phyloP scores from a whole-genome alignment of 1,140 invertebrate genomes.

The Vanessa tameamea region DNA sequence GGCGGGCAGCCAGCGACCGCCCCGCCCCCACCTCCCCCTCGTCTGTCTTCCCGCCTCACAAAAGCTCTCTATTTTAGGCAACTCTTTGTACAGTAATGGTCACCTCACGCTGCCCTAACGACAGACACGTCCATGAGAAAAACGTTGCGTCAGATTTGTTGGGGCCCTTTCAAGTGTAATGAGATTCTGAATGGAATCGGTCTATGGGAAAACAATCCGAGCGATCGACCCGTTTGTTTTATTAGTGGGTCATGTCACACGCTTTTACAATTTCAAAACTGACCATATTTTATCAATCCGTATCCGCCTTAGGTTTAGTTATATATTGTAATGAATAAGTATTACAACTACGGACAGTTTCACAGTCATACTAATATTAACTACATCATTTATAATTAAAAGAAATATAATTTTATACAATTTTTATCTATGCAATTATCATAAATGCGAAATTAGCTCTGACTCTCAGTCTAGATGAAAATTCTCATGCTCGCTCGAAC shows the following conservation, averaged over 20 bases:
- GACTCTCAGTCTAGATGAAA: too few relatives aligned
- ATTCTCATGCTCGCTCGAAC: too few relatives aligned
- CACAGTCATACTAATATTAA: background rate
- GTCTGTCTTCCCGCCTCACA: constrained; percentile 70
- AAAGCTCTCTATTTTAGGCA: constrained; percentile 80
- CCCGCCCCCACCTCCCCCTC: constrained; percentile 70
- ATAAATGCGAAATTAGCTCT: too few relatives aligned
- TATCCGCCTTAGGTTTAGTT: background rate
- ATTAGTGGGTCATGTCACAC: constrained; percentile 59
- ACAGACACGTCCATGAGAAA: constrained; percentile 79
- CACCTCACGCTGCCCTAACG: constrained; percentile 78
- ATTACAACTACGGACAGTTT: background rate
- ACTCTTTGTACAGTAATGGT: constrained; percentile 80
- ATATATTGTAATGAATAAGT: background rate
- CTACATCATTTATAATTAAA: background rate
- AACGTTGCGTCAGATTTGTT: constrained; percentile 74
- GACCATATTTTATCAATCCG: constrained; percentile 8
- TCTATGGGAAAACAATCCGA: constrained; percentile 74
- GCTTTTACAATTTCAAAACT: constrained; percentile 28
- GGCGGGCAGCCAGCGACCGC: constrained; percentile 67
- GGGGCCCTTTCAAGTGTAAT: constrained; percentile 75
- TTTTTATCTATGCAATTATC: too few relatives aligned
- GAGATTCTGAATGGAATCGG: constrained; percentile 76
- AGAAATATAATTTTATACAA: too few relatives aligned
- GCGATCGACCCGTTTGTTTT: constrained; percentile 61